Evolutionary conservation across 2,888 invertebrate genomes (phyloP).

Genomic region (Microplitis deprimator): DNA sequence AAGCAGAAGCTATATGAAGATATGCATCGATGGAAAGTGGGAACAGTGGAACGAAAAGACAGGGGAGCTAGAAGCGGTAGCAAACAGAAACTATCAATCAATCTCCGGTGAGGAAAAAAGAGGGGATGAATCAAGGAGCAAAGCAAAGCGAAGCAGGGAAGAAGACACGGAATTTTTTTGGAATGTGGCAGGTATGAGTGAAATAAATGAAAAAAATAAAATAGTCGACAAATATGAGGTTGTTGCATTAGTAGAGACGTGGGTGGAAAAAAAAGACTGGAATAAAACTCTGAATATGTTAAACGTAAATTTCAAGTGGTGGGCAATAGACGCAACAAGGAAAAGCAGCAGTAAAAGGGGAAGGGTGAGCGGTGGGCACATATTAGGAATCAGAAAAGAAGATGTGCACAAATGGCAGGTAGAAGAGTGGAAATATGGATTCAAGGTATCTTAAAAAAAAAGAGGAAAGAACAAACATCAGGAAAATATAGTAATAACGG

Average conservation of each 20-base stretch:
- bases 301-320: slow-evolving; percentile 4
- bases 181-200: not conserved
- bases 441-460: not conserved
- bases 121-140: too few species aligned
- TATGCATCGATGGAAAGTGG: slow-evolving; percentile 9
- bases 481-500: slow-evolving; percentile 1
- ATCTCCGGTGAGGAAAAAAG: too few species aligned
- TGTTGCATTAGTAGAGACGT: not conserved
- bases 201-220: not conserved
- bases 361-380: slow-evolving; percentile 21
- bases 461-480: not conserved
- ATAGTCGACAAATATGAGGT: not conserved
- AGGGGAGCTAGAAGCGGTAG: not conserved
- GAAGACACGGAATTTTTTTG: not conserved
- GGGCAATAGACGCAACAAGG: not conserved
- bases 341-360: slow-evolving; percentile 14
- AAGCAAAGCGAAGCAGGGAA: too few species aligned
- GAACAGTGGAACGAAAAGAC: slow-evolving; percentile 29
- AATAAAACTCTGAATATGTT: not conserved
- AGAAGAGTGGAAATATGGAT: slow-evolving; percentile 11
- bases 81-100: too few species aligned
- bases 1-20: not conserved
- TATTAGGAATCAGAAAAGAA: slow-evolving; percentile 18
- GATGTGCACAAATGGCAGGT: slow-evolving; percentile 9
- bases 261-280: slow-evolving; percentile 24